Percentiles rank a stretch among this genome's conserved stretches.
Evolutionary conservation across 2,113 vertebrate genomes (phyloP).

Genomic region (Myotis yumanensis): DNA sequence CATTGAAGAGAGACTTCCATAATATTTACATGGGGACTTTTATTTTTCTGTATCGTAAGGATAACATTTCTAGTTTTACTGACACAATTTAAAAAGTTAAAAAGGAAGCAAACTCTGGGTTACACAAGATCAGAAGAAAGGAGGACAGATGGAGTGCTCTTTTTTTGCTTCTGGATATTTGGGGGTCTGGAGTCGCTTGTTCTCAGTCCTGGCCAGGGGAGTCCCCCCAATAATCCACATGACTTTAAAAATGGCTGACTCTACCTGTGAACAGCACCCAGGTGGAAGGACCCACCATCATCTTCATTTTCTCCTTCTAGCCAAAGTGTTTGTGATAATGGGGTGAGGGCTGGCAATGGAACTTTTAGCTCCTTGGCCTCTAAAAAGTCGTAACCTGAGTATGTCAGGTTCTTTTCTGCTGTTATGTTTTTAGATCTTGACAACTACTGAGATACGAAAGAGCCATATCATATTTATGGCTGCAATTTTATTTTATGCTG

Average conservation of each 20-base stretch:
- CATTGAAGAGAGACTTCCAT: neutral
- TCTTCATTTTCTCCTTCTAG: slow-evolving; percentile 75
- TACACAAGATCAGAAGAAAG: neutral
- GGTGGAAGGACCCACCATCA: slow-evolving; percentile 42
- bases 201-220: slow-evolving; percentile 28
- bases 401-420: neutral
- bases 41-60: neutral
- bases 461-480: neutral
- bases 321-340: slow-evolving; percentile 62
- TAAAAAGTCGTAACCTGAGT: slow-evolving; percentile 17
- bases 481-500: slow-evolving; percentile 8
- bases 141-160: neutral
- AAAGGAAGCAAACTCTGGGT: neutral
- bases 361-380: slow-evolving; percentile 31
- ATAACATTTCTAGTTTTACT: neutral
- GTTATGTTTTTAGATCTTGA: slow-evolving; percentile 26
- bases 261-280: slow-evolving; percentile 55
- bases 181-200: slow-evolving; percentile 70
- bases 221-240: slow-evolving; percentile 31
- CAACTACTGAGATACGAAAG: neutral
- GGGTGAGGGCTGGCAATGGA: neutral
- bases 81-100: neutral
- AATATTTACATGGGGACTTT: neutral
- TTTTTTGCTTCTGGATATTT: neutral
- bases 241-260: slow-evolving; percentile 73